Evolutionary conservation across 92 coral and sea anemone genomes (phyloP), one percentile per base, ranked within the genome.

Genomic region (Isaurus tuberculatus): DNA sequence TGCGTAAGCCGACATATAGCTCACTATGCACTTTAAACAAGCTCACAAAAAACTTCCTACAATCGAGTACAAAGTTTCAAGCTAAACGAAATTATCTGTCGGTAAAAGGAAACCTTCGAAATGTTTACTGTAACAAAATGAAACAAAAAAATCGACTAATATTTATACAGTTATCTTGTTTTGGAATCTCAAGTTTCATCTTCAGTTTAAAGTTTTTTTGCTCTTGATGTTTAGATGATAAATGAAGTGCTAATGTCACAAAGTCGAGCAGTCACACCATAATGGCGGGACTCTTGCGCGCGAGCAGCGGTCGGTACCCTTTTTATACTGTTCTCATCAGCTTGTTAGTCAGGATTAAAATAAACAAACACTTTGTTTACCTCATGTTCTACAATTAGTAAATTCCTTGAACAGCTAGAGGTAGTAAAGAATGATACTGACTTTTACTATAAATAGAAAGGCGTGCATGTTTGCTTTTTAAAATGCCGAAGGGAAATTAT

Each of bases 321-420:
- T 77, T n/a, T n/a, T 57, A 17, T 69, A 57, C 32, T 77, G 82
- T 36, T 20, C 70, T 77, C 58, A 34, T 55, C 81, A 55, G 82
- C 82, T 77, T 77, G 82, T 77, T 77, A 77, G 82, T 13, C 53
- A 77, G 51, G 55, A 77, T 77, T 77, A 71, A 34, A 75, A 6
- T 36, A 57, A 33, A 60, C 70, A 77, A 74, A 77, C 8, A n/a
- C 10, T 61, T 77, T 77, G 34, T 77, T 77, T 58, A 34, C 69
- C 36, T 48, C 22, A 4, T 13, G 70, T 51, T 77, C 11, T 4
- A 33, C 14, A 49, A 60, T 29, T 60, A 30, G 36, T 44, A 9
- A 34, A 34, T 58, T 77, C 69, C 58, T 61, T 33, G 82, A 57
- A 34, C 33, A 77, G 82, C 36, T 23, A 33, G 23, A 58, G 67